Evolutionary conservation across 2,113 vertebrate genomes (phyloP).

Genomic region (Athene cunicularia): DNA sequence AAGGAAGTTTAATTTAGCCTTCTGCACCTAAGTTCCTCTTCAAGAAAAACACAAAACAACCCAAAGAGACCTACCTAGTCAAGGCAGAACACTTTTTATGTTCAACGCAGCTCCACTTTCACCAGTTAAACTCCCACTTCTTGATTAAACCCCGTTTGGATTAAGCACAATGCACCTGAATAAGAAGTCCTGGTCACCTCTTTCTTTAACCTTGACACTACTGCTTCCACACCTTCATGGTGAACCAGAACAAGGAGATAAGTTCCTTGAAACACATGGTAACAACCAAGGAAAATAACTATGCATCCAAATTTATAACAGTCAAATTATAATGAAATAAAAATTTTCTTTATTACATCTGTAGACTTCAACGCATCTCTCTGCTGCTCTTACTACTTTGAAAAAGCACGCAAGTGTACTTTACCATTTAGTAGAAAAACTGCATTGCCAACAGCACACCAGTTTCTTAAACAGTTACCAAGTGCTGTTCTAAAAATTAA

Average conservation of each 20-base stretch:
- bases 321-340: neutral
- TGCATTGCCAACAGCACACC: neutral
- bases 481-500: neutral
- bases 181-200: neutral
- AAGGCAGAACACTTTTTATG: neutral
- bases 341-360: neutral
- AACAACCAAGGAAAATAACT: neutral
- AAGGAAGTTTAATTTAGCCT: neutral
- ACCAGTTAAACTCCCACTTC: neutral
- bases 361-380: neutral
- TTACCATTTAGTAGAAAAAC: slow-evolving; percentile 15
- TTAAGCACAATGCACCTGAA: neutral
- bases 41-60: neutral
- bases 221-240: neutral
- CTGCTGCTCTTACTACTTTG: neutral
- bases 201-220: neutral
- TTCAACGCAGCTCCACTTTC: neutral
- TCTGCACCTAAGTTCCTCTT: neutral
- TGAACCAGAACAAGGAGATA: neutral
- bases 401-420: neutral
- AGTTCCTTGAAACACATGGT: neutral
- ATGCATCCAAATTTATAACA: neutral
- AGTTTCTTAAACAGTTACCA: neutral
- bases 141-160: neutral
- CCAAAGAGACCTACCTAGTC: neutral